A percentile compares a stretch with the other conserved stretches of the same genome.
phyloP scores from a whole-genome alignment of 2,888 invertebrate species.

The Euplexia lucipara region DNA sequence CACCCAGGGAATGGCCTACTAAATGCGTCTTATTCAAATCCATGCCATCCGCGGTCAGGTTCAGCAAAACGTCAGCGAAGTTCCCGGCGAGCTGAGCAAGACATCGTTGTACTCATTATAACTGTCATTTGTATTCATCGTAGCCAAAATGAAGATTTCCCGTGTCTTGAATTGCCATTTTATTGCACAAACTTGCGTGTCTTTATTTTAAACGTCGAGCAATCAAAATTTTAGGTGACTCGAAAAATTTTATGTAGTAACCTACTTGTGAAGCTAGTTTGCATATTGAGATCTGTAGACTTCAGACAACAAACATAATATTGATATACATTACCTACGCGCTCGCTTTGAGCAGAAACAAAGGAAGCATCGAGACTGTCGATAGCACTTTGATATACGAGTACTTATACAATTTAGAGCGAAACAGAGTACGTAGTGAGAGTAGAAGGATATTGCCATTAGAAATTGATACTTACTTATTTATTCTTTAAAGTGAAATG shows the following conservation, averaged over 20 bases:
- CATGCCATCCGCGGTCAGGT: slow-evolving; percentile 75
- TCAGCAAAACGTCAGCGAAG: slow-evolving; percentile 76
- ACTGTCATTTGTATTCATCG: slow-evolving; percentile 37
- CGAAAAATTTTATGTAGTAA: slow-evolving; percentile 5
- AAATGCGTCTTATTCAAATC: slow-evolving; percentile 81
- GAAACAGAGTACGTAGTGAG: slow-evolving; percentile 22
- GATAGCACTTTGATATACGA: slow-evolving; percentile 34
- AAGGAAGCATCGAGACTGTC: slow-evolving; percentile 26
- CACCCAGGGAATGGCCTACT: slow-evolving; percentile 86
- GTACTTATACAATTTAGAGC: slow-evolving; percentile 33
- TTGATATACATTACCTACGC: slow-evolving; percentile 41
- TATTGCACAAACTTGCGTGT: slow-evolving; percentile 21
- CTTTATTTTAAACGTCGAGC: slow-evolving; percentile 14
- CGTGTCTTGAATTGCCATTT: slow-evolving; percentile 13
- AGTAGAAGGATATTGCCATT: slow-evolving; percentile 28
- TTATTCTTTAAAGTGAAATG: slow-evolving; percentile 31
- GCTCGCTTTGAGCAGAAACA: slow-evolving; percentile 32
- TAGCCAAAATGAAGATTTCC: slow-evolving; percentile 39
- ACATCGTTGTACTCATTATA: slow-evolving; percentile 44
- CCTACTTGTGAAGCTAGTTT: not conserved
- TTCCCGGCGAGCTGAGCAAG: slow-evolving; percentile 74
- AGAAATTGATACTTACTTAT: slow-evolving; percentile 34
- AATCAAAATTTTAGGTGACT: not conserved
- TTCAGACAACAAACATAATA: slow-evolving; percentile 44
- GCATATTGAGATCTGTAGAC: slow-evolving; percentile 6